phyloP scores from a whole-genome alignment of 2,888 invertebrate genomes.

The Pyralis farinalis region DNA sequence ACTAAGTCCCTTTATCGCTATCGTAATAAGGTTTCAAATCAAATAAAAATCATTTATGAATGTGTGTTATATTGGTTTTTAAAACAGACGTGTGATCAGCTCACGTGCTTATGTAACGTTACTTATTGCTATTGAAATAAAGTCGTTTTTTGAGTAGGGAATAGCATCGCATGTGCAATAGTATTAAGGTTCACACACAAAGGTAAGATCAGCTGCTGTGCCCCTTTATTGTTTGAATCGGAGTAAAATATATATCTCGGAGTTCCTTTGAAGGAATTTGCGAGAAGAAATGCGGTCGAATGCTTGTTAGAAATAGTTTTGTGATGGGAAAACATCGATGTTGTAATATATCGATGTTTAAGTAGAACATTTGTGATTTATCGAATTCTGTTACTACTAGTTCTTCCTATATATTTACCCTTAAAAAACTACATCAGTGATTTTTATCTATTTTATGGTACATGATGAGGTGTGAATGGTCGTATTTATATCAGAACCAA shows the following conservation, averaged over 20 bases:
- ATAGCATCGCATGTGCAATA: neutral
- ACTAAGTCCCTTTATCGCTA: neutral
- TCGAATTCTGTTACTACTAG: no score
- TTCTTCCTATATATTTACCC: no score
- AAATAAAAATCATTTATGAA: conserved; percentile 2
- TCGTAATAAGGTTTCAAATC: conserved; percentile 13
- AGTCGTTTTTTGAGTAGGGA: conserved; percentile 1
- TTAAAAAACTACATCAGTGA: no score
- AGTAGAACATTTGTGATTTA: no score
- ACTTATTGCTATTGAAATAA: neutral
- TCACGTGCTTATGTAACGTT: no score
- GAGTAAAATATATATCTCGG: conserved; percentile 62
- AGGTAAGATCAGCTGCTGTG: conserved; percentile 63
- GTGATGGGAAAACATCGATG: conserved; percentile 22
- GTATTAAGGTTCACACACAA: conserved; percentile 32
- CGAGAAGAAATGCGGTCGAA: conserved; percentile 67
- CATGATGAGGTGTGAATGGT: no score
- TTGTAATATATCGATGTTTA: neutral
- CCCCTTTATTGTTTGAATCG: conserved; percentile 56
- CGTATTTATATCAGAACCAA: no score
- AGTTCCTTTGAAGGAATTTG: conserved; percentile 60
- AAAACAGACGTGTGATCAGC: no score
- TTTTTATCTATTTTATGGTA: no score
- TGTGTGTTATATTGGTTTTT: conserved; percentile 5
- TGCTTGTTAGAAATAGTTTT: conserved; percentile 46